Evolutionary conservation across 1,140 invertebrate species (phyloP), one percentile per base, ranked within the genome.

Genomic region (Psix sp.): DNA sequence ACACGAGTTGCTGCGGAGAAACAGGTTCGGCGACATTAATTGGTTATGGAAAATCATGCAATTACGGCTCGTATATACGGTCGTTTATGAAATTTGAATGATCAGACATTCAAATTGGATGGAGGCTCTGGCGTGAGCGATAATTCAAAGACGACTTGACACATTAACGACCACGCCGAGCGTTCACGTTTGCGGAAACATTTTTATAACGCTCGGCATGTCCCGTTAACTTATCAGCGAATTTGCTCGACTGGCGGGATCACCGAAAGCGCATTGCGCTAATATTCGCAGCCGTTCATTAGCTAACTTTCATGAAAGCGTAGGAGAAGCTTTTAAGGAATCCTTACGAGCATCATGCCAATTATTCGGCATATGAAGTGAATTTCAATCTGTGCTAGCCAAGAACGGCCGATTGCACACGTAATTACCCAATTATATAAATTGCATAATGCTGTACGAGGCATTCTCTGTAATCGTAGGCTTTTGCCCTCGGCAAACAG

Each of bases 341-440:
- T 40, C 24, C 43, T 72, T 59, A 49, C 17, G 26, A 60, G 10
- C 36, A 42, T 60, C 43, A 40, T 24, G 36, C 18, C 45, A 57
- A 68, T 68, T 74, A 67, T 67, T 62, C 49, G 33, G 43, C 43
- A 31, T 43, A 51, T 40, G 54, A 67, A 74, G 62, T 42, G 49
- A 68, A 63, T 74, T 74, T 74, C 65, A 51, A 74, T 68, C 57
- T 63, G 24, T 52, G 57, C 20, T 20, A 39, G 52, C 29, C 57
- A 62, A 71, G 57, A 38, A 54, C 20, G 67, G 43, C 39, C 54
- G 65, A 56, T 62, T 60, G 39, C 40, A 62, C 54, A 51, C 49
- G 35, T 60, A 75, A 75, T 66, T 70, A 59, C 42, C 65, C 60
- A 75, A 75, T 70, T 75, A 75, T 63, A 70, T 70, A 56, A 49